Conservation (phyloP, 2,888 invertebrate genomes). For the Deilephila porcellus region DNA sequence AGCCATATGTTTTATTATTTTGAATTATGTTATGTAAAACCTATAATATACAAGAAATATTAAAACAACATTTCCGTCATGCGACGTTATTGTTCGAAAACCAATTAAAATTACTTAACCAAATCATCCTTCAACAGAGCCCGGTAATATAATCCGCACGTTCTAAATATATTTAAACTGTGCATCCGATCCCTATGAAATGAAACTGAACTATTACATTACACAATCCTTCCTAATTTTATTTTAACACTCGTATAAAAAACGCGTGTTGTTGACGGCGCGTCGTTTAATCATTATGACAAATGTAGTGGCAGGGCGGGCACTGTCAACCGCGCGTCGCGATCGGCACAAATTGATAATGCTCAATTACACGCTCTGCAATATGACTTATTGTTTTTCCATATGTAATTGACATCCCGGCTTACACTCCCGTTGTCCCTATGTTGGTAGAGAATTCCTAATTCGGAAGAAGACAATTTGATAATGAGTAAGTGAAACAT, state of each 20-base stretch:
- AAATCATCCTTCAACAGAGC: no score
- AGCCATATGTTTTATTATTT: no score
- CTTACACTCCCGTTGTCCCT: conserved; percentile 28
- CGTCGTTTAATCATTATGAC: conserved; percentile 67
- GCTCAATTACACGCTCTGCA: conserved; percentile 53
- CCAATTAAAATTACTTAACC: no score
- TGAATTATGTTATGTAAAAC: no score
- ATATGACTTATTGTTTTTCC: conserved; percentile 56
- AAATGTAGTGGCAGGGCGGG: conserved; percentile 56
- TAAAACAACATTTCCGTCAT: no score
- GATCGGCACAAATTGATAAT: conserved; percentile 60
- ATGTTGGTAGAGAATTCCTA: background rate
- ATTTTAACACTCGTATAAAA: conserved; percentile 38
- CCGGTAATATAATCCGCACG: no score
- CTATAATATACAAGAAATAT: no score
- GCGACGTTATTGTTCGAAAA: no score
- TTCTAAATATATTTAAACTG: no score
- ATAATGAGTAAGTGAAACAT: no score
- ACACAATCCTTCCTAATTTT: background rate
- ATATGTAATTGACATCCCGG: conserved; percentile 48
- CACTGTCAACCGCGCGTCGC: conserved; percentile 53
- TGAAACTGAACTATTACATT: no score
- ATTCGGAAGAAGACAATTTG: background rate
- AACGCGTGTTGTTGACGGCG: conserved; percentile 52
- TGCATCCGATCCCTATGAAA: no score